Percentiles rank a stretch among this genome's conserved stretches.
phyloP scores from a whole-genome alignment of 2,888 invertebrate species.

The Galerucella pusilla region DNA sequence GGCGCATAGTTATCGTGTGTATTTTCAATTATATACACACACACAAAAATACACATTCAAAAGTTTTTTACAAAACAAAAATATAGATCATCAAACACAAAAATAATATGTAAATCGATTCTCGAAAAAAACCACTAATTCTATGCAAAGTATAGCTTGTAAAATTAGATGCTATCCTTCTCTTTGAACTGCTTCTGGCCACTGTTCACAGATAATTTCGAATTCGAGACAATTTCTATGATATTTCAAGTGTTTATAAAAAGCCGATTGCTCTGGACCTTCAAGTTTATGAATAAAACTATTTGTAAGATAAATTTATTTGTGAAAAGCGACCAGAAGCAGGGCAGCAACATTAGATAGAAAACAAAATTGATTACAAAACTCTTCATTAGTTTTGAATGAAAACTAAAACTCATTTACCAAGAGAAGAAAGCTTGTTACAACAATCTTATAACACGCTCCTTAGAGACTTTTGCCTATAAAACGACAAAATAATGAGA shows the following conservation, averaged over 20 bases:
- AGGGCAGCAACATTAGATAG: constrained; percentile 3
- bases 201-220: constrained; percentile 21
- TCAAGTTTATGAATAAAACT: no score
- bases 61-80: constrained; percentile 20
- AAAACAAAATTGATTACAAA: constrained; percentile 12
- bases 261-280: no score
- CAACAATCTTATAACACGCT: constrained; percentile 11
- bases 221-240: background rate
- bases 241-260: background rate
- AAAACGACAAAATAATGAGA: constrained; percentile 8
- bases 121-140: constrained; percentile 89
- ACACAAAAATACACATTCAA: constrained; percentile 30
- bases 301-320: background rate
- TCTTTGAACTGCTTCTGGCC: constrained; percentile 43
- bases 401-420: background rate
- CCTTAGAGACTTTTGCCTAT: constrained; percentile 19
- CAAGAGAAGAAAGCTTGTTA: constrained; percentile 34
- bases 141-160: constrained; percentile 94
- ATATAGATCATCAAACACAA: constrained; percentile 22
- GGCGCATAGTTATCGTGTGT: constrained; percentile 46
- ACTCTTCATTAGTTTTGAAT: constrained; percentile 15
- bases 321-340: constrained; percentile 32
- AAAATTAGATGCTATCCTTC: constrained; percentile 62
- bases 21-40: constrained; percentile 36
- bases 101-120: constrained; percentile 55